Evolutionary conservation across 2,888 invertebrate species (phyloP).

Genomic region (Drosophila sordidapex): DNA sequence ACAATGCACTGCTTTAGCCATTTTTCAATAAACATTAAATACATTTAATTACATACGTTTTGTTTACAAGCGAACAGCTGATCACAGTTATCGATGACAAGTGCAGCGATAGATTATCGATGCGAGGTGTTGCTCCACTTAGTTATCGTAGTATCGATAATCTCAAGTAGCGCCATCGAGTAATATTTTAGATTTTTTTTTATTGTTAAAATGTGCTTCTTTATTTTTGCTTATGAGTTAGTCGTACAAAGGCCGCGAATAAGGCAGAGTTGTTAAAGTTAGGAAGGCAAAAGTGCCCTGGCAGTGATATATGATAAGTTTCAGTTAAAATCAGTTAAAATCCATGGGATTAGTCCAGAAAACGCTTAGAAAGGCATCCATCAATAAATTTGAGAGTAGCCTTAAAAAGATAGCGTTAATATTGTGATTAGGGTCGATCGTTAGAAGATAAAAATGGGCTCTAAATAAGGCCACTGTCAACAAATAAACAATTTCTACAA

Average conservation of each 20-base stretch:
- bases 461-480: constrained; percentile 52
- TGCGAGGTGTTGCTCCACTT: constrained; percentile 1
- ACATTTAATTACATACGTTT: constrained; percentile 42
- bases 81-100: constrained; percentile 25
- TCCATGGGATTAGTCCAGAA: constrained; percentile 59
- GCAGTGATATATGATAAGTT: constrained; percentile 24
- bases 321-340: constrained; percentile 39
- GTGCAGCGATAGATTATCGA: constrained; percentile 12
- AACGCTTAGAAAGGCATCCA: constrained; percentile 22
- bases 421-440: constrained; percentile 30
- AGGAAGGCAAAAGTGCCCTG: constrained; percentile 50
- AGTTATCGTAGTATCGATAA: constrained; percentile 2
- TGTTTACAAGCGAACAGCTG: constrained; percentile 52
- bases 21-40: constrained; percentile 21
- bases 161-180: not conserved
- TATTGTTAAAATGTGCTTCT: constrained; percentile 43
- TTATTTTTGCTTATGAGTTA: constrained; percentile 55
- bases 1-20: constrained; percentile 44
- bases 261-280: constrained; percentile 37
- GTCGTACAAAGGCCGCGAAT: constrained; percentile 41
- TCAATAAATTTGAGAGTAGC: constrained; percentile 10
- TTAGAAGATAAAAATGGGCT: constrained; percentile 44
- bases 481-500: constrained; percentile 42
- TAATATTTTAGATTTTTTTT: not conserved
- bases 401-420: constrained; percentile 30